phyloP scores from a whole-genome alignment of 2,113 vertebrate genomes.

The Cebus imitator region DNA sequence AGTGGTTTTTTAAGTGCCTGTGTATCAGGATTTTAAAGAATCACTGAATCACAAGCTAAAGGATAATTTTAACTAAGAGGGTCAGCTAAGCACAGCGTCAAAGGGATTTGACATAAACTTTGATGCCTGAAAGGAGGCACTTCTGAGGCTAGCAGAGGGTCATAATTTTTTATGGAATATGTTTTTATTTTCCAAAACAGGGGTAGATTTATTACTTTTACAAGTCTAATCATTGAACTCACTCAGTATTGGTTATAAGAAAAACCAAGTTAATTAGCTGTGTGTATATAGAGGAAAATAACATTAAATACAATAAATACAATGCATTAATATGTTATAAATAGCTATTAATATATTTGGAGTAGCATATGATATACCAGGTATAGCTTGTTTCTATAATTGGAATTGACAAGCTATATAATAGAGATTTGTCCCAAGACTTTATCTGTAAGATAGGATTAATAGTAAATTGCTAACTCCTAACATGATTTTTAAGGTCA shows the following conservation, averaged over 20 bases:
- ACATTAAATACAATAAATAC: background rate
- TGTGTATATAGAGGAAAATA: background rate
- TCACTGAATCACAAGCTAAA: background rate
- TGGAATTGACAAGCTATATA: background rate
- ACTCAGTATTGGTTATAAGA: background rate
- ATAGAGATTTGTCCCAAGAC: background rate
- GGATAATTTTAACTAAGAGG: background rate
- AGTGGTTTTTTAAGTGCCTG: background rate
- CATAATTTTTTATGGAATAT: background rate
- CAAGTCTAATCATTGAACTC: background rate
- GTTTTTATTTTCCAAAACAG: background rate
- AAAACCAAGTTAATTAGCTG: background rate
- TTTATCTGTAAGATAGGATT: background rate
- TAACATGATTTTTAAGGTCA: background rate
- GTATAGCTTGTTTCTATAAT: background rate
- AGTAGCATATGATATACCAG: background rate
- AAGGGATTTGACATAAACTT: background rate
- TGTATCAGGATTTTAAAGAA: slow-evolving; percentile 23
- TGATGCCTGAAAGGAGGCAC: background rate
- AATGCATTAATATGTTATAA: background rate
- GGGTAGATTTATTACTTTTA: background rate
- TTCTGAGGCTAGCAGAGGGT: background rate
- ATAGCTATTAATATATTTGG: background rate
- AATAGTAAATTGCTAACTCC: background rate
- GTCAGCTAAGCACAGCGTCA: background rate